These are phyloP conservation scores for Epiblema foenella DNA, from an alignment of 2,888 invertebrate species.

Conservation along the genomic window DNA sequence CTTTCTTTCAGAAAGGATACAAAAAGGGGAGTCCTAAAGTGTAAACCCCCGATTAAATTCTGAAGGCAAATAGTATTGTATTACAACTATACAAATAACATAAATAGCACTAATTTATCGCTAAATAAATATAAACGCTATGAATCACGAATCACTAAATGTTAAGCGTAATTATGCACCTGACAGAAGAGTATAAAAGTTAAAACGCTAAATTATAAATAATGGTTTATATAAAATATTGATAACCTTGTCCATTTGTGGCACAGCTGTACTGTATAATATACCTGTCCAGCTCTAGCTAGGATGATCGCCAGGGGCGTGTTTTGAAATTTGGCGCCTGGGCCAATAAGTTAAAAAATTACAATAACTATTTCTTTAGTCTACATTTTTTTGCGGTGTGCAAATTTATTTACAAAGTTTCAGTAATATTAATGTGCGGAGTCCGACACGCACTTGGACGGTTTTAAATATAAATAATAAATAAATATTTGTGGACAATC, in stretches of 20 bases:
- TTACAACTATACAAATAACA: background rate
- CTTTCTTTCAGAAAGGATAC: background rate
- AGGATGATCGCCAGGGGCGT: no score
- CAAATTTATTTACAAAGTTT: no score
- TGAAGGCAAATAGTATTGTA: background rate
- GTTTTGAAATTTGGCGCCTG: no score
- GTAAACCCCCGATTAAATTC: background rate
- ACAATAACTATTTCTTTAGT: no score
- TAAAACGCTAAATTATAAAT: constrained; percentile 14
- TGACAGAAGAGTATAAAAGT: constrained; percentile 35
- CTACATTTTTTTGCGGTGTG: no score
- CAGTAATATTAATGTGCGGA: no score
- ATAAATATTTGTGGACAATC: no score
- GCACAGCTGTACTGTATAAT: background rate
- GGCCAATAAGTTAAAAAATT: no score
- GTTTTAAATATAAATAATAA: no score
- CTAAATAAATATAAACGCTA: background rate
- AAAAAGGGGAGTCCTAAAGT: background rate
- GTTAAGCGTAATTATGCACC: constrained; percentile 37
- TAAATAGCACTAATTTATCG: constrained; percentile 11
- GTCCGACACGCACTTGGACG: no score
- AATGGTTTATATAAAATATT: background rate
- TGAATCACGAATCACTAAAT: constrained; percentile 31
- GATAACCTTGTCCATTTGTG: background rate
- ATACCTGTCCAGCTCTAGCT: no score